Evolutionary conservation across 2,113 vertebrate species (phyloP).

Genomic region (Balaeniceps rex): DNA sequence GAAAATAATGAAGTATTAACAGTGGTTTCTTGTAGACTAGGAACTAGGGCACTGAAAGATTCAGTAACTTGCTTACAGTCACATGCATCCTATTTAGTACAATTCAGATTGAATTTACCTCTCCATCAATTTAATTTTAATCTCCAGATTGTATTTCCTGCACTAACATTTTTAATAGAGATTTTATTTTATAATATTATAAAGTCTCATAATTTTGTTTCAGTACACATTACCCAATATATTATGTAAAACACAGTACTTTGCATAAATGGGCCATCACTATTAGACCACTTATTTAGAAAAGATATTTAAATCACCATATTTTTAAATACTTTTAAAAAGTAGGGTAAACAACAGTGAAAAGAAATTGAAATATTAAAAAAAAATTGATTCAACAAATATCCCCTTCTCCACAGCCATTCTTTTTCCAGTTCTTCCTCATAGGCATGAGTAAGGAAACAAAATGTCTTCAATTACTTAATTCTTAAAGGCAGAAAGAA

Average conservation of each 20-base stretch:
- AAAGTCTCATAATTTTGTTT: background rate
- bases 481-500: background rate
- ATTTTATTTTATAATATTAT: constrained; percentile 10
- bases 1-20: background rate
- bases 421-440: background rate
- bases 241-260: background rate
- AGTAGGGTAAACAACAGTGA: background rate
- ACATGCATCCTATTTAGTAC: background rate
- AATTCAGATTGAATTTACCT: background rate
- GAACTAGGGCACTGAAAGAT: background rate
- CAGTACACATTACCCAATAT: background rate
- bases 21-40: background rate
- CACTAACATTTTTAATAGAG: background rate
- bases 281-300: background rate
- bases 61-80: background rate
- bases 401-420: background rate
- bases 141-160: background rate
- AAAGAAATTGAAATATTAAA: background rate
- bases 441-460: background rate
- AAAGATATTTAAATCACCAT: background rate
- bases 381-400: background rate
- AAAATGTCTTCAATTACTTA: background rate
- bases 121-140: constrained; percentile 10
- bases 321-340: background rate
- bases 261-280: background rate